A percentile compares a stretch with the other conserved stretches of the same genome.
These are phyloP conservation scores for Pseudococcus longispinus DNA, from an alignment of 2,888 invertebrate genomes.

Conservation along the genomic window DNA sequence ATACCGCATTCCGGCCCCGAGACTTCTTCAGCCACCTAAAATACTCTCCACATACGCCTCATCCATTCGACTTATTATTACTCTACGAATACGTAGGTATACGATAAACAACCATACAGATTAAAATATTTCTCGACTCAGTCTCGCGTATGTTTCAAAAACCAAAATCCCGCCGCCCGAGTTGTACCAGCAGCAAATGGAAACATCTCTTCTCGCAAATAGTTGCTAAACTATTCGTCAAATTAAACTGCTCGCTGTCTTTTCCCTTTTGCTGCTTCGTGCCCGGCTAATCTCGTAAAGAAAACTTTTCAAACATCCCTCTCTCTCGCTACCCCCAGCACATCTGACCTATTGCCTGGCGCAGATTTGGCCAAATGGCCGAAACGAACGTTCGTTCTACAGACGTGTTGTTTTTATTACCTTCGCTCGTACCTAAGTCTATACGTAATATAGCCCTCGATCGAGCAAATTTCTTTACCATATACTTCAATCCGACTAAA, in stretches of 20 bases:
- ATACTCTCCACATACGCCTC: neutral
- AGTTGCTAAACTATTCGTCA: constrained; percentile 38
- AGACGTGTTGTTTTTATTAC: neutral
- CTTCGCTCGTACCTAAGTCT: neutral
- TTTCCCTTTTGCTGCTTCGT: neutral
- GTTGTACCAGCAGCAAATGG: neutral
- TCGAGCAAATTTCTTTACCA: neutral
- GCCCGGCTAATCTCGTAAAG: neutral
- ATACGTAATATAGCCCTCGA: neutral
- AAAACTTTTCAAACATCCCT: neutral
- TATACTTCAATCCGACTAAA: neutral
- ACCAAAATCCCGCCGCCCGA: neutral
- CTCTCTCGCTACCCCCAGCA: neutral
- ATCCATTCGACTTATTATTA: no score
- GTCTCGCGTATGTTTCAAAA: constrained; percentile 23
- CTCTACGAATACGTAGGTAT: no score
- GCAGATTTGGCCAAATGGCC: neutral
- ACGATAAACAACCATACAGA: neutral
- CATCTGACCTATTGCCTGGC: neutral
- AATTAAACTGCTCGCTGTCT: constrained; percentile 18
- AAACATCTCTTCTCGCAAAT: neutral
- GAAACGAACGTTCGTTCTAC: neutral
- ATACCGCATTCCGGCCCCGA: neutral
- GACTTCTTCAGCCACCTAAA: neutral
- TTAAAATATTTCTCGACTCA: constrained; percentile 22